Evolutionary conservation across 2,888 invertebrate genomes (phyloP), one percentile per base, ranked within the genome.

Genomic region (Priocnemis perturbator): DNA sequence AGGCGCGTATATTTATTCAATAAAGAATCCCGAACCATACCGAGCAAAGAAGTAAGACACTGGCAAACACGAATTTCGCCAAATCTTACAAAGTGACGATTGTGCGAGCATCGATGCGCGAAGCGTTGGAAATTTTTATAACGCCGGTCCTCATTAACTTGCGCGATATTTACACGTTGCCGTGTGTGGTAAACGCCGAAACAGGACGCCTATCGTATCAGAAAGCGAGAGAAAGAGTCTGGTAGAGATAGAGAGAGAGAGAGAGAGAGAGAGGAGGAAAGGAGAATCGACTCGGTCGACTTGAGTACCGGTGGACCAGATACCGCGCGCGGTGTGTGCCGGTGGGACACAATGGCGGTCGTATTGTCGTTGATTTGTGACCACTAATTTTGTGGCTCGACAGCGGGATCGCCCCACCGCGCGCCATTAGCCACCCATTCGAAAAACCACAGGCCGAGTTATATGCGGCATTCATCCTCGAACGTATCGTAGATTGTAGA

Each of bases 341-440:
- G 52, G 52, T 50, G 68, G 69, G 64, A 67, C 73, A 78, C 77
- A 82, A 81, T 73, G 67, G 67, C 58, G 76, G 68, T 79, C 77
- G 80, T 82, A 84, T 81, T 78, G 81, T 81, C 84, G 83, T 86
- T 87, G 86, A 87, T 87, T 87, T 87, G 86, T 85, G 85, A 84
- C 81, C 81, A 82, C 85, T 87, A 87, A 87, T 87, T 86, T 87
- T 76, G 79, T 82, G 81, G 81, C 82, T 67, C 75, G 79, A 80
- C 79, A 73, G 63, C 74, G 76, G 74, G 78, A 78, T 77, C 81
- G 83, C n/a, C 80, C 82, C 78, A 19, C 77, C 74, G 71, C 79
- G 74, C 77, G 77, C 83, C 86, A 85, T 86, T 86, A 86, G 81
- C 81, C 81, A 77, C 64, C 85, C 85, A 85, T 86, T 86, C 85